Evolutionary conservation across 2,113 vertebrate genomes (phyloP).

Genomic region (Eudorcas thomsonii): DNA sequence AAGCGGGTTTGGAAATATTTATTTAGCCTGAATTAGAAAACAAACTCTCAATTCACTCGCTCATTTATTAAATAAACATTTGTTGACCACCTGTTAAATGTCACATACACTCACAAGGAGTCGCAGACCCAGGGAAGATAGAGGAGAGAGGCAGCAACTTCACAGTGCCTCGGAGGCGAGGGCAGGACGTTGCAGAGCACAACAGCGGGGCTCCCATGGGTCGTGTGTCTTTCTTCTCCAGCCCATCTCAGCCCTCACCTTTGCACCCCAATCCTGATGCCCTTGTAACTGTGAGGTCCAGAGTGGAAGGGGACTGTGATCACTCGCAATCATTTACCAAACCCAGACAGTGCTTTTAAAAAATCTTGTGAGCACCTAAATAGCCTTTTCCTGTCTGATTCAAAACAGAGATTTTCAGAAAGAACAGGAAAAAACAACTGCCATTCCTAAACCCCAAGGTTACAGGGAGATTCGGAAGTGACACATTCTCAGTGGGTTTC

Average conservation of each 20-base stretch:
- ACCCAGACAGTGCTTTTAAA: not conserved
- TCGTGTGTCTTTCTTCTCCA: not conserved
- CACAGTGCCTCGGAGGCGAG: not conserved
- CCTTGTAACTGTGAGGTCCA: not conserved
- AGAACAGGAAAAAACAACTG: slow-evolving; percentile 57
- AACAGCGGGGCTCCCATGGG: rapidly evolving
- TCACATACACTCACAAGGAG: not conserved
- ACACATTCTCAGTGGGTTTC: not conserved
- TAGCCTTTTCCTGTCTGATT: not conserved
- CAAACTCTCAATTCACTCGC: not conserved
- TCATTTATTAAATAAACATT: not conserved
- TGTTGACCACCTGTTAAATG: not conserved
- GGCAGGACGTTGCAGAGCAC: not conserved
- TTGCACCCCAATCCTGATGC: not conserved
- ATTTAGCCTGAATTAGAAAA: not conserved
- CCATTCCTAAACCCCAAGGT: slow-evolving; percentile 44
- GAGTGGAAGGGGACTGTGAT: not conserved
- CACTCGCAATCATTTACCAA: not conserved
- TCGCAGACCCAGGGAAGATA: not conserved
- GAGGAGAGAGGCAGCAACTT: not conserved
- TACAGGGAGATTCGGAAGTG: slow-evolving; percentile 30
- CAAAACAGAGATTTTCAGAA: slow-evolving; percentile 36
- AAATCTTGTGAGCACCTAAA: not conserved
- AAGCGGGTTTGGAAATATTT: not conserved
- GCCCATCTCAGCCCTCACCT: not conserved